Evolutionary conservation across 2,888 invertebrate genomes (phyloP), one percentile per base, ranked within the genome.

Genomic region (Pachliopta kotzebuea): DNA sequence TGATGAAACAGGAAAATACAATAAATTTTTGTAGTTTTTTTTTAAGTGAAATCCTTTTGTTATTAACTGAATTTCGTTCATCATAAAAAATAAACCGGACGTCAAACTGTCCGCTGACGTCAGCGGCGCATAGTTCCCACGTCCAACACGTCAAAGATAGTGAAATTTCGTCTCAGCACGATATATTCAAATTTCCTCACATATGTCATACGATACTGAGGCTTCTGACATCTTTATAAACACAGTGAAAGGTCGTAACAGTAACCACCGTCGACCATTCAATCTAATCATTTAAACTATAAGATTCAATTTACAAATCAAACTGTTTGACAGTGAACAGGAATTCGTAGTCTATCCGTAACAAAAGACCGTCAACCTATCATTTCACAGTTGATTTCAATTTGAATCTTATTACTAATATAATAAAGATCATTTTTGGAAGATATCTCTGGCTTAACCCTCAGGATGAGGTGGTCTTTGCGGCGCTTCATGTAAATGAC

Each of bases 131-230:
- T 67, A 69, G 71, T 71, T 69, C 69, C 68, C 68, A 68, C 62
- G 81, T 85, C 85, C 79, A 75, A 80, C 74, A 82, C 82, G 85
- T 88, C 88, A 85, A 79, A 79, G 83, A 81, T 77, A 80, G 84
- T 81, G 80, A 87, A 85, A 88, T 84, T 84, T 84, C 82, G 84
- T 84, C 88, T 84, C 89, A 85, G 86, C 86, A 84, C 82, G 86
- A 86, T 83, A 85, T 84, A 60, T 78, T 80, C 78, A 76, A 77
- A 86, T 88, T 85, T 83, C 80, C 72, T 79, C 80, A 76, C 77
- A 71, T 89, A 88, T 90, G 89, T 88, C 86, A 86, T 81, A 86
- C 85, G 88, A 86, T 81, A 71, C 70, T 70, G 68, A 71, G 76
- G 74, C 75, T 72, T 69, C 82, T 88, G 88, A 90, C 89, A 76